Conservation (phyloP, 2,113 vertebrate genomes). For the Grammomys dolichurus region DNA sequence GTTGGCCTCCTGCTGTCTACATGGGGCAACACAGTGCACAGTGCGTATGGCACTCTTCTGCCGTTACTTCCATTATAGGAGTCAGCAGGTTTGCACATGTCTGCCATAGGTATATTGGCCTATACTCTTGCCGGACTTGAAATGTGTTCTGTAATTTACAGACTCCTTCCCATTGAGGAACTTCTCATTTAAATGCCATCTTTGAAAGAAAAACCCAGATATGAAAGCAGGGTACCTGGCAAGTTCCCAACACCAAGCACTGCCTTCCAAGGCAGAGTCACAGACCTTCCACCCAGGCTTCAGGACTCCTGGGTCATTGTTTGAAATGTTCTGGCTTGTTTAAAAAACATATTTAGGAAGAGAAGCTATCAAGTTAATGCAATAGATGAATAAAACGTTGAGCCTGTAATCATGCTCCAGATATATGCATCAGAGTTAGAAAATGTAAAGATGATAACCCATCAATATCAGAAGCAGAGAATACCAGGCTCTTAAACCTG, state of each 20-base stretch:
- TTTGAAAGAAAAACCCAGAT: conserved; percentile 10
- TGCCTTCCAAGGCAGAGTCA: not conserved
- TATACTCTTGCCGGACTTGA: conserved; percentile 20
- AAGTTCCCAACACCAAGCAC: not conserved
- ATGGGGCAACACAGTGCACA: rapidly evolving
- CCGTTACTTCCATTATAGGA: not conserved
- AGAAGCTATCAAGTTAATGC: not conserved
- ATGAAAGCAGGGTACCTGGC: not conserved
- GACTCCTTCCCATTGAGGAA: not conserved
- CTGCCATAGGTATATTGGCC: not conserved
- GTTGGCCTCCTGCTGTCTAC: not conserved
- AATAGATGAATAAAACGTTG: not conserved
- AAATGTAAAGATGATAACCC: not conserved
- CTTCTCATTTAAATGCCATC: conserved; percentile 11
- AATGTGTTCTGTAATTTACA: not conserved
- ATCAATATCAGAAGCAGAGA: not conserved
- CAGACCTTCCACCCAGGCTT: not conserved
- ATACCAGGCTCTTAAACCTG: not conserved
- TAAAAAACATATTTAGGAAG: not conserved
- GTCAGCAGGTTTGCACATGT: not conserved
- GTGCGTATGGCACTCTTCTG: not conserved
- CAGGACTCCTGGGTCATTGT: not conserved
- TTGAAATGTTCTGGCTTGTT: not conserved
- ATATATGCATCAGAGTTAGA: not conserved
- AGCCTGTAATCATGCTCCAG: not conserved